phyloP scores from a whole-genome alignment of 2,113 vertebrate genomes.

The Centrocercus urophasianus region DNA sequence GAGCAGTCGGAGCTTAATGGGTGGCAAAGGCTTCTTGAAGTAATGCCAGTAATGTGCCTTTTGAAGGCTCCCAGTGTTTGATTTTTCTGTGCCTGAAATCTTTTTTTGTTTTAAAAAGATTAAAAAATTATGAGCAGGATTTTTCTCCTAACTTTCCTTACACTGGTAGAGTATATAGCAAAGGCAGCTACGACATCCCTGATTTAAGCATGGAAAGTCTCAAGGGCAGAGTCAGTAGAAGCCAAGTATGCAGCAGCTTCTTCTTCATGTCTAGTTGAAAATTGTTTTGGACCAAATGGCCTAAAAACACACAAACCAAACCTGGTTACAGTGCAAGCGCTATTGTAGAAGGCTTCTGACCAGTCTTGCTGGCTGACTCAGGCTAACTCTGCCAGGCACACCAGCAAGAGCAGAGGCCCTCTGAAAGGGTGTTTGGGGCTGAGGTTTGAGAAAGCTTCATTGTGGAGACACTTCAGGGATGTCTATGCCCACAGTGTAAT shows the following conservation, averaged over 20 bases:
- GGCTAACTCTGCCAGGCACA: neutral
- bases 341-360: neutral
- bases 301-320: neutral
- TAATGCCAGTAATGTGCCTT: neutral
- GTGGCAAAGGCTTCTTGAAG: neutral
- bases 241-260: neutral
- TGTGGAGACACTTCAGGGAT: rapidly evolving
- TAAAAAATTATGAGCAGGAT: neutral
- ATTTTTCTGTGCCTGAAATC: neutral
- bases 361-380: neutral
- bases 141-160: neutral
- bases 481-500: neutral
- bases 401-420: neutral
- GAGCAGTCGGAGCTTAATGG: neutral
- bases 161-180: neutral
- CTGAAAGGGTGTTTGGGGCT: neutral
- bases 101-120: neutral
- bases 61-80: neutral
- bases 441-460: neutral
- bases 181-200: neutral
- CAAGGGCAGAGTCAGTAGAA: neutral
- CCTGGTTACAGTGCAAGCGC: no score
- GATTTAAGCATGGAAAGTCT: neutral
- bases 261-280: neutral
- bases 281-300: neutral